Conservation (phyloP, 2,797 vertebrate genomes). For the Nyctalus aviator region DNA sequence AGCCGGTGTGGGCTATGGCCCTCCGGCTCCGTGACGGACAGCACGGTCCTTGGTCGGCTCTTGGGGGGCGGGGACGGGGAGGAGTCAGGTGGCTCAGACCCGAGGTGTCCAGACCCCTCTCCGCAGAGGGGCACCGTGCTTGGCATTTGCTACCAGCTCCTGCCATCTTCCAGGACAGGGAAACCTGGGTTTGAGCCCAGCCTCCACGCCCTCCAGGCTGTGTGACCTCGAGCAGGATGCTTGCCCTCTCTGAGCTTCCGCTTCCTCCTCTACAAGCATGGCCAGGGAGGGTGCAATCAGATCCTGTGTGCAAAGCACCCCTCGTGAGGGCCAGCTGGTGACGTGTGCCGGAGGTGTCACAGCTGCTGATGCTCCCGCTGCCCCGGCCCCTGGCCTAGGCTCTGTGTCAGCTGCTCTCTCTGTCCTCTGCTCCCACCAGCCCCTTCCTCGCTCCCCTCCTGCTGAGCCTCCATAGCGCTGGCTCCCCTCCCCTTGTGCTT, state of each 20-base stretch:
- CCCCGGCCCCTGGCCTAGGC: too few relatives aligned
- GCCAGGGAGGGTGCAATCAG: neutral
- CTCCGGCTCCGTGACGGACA: slow-evolving; percentile 15
- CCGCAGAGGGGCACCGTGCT: neutral
- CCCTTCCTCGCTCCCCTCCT: neutral
- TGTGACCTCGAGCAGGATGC: neutral
- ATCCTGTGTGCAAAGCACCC: neutral
- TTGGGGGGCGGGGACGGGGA: fast-evolving
- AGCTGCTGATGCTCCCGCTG: neutral
- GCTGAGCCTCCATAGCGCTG: neutral
- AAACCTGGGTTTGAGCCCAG: neutral
- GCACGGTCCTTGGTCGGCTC: fast-evolving
- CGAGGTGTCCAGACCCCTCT: neutral
- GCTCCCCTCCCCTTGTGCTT: neutral
- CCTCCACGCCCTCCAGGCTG: neutral
- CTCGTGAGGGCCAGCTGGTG: neutral
- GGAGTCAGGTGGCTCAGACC: neutral
- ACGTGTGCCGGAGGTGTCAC: fast-evolving
- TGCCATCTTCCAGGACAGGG: neutral
- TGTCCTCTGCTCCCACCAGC: neutral
- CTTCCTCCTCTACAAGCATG: neutral
- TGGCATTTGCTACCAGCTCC: neutral
- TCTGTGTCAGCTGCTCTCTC: neutral
- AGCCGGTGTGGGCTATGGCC: neutral
- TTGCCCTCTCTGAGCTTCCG: neutral